phyloP scores from a whole-genome alignment of 1,140 invertebrate species.

The Cyclina sinensis region DNA sequence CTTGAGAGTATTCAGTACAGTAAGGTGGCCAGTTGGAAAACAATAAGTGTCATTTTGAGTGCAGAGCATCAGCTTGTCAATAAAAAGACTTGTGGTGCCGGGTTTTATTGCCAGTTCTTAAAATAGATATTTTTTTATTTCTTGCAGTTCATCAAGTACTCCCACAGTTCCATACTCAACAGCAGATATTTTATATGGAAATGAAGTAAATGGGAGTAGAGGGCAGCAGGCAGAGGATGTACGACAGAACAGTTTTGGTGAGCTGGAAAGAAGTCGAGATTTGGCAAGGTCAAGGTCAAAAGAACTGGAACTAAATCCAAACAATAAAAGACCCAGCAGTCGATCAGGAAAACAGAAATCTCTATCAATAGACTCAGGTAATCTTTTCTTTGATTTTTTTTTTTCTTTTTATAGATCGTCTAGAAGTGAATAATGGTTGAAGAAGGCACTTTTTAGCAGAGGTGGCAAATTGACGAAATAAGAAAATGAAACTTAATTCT shows the following conservation, averaged over 20 bases:
- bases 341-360: constrained; percentile 55
- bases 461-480: too few relatives aligned
- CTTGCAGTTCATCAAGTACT: constrained; percentile 66
- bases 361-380: constrained; percentile 58
- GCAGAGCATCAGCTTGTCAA: background rate
- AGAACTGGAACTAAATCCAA: constrained; percentile 53
- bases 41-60: background rate
- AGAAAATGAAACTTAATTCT: too few relatives aligned
- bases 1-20: background rate
- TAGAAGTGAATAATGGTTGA: too few relatives aligned
- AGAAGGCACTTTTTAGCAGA: too few relatives aligned
- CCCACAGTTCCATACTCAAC: constrained; percentile 65
- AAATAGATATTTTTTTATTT: constrained; percentile 35
- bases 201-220: constrained; percentile 50
- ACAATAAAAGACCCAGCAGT: constrained; percentile 58
- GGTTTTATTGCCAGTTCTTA: constrained; percentile 39
- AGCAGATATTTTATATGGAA: constrained; percentile 64
- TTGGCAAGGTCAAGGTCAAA: constrained; percentile 27
- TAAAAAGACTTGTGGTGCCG: background rate
- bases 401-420: too few relatives aligned
- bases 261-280: constrained; percentile 25
- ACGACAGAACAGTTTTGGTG: constrained; percentile 62
- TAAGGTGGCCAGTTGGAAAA: too few relatives aligned
- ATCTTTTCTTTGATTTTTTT: too few relatives aligned
- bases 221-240: constrained; percentile 32